Evolutionary conservation across 2,113 vertebrate genomes (phyloP), one percentile per base, ranked within the genome.

Genomic region (Excalfactoria chinensis): DNA sequence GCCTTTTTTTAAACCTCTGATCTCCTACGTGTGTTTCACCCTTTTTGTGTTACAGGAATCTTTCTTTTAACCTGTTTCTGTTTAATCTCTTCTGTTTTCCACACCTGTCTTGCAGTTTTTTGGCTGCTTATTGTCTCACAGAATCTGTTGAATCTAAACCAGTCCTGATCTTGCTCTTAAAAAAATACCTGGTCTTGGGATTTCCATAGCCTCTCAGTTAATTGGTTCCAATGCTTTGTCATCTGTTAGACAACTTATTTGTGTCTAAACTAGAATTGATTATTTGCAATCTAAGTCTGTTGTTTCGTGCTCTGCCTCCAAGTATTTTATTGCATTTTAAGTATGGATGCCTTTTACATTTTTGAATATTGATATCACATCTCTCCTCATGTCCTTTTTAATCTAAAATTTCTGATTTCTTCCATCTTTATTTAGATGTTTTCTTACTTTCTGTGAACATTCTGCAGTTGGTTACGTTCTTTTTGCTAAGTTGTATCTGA

Each of bases 161-260:
- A 68, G 1, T 84, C 74, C 58, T 82, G 73, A 68, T 58, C 94
- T 94, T 86, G 37, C 86, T 91, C 37, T 78, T 74, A 64, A 73
- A 56, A 37, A 87, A 84, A 84, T 78, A 62, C 46, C 46, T 84
- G 41, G 59, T 32, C 25, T 18, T 74, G 70, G 81, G 58, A 64
- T 93, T 89, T 89, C 22, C 5, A 10, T 81, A 78, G 41, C 60
- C 9, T 53, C 13, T 8, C 84, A 17, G 73, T 51, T 55, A 84
- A 58, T 71, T 62, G 59, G 19, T 68, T 84, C 46, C 46, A 68
- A 4, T 84, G 62, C 35, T 86, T 80, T 86, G 74, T 74, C 71
- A 49, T 60, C 43, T 84, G 46, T 84, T 78, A 78, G 56, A 37
- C 56, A 89, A 40, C 41, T 78, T 70, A 43, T 87, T 89, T 84